phyloP scores from a whole-genome alignment of 2,888 invertebrate genomes.

The Rotaria socialis region DNA sequence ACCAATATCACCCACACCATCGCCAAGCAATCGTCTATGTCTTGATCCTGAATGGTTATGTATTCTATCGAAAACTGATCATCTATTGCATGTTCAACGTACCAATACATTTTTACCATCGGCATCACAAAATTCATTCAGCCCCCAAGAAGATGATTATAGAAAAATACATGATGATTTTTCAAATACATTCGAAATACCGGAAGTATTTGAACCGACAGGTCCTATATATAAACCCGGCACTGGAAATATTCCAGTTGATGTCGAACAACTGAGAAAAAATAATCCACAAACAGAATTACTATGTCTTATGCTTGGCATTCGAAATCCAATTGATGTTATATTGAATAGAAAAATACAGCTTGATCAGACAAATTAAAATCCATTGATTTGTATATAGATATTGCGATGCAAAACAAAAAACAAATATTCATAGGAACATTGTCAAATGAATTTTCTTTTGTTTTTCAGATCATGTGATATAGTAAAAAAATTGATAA shows the following conservation, averaged over 20 bases:
- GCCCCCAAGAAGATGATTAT: conserved; percentile 49
- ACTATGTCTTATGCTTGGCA: conserved; percentile 44
- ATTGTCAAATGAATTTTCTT: too few relatives aligned
- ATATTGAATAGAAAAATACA: conserved; percentile 34
- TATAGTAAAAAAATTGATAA: too few relatives aligned
- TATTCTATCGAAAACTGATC: conserved; percentile 79
- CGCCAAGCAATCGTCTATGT: conserved; percentile 48
- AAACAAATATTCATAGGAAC: neutral
- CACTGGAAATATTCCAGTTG: conserved; percentile 40
- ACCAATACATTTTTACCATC: conserved; percentile 60
- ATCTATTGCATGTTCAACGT: conserved; percentile 73
- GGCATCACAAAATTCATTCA: conserved; percentile 65
- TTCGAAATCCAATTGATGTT: conserved; percentile 42
- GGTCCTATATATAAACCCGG: conserved; percentile 64
- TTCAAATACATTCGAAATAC: conserved; percentile 62
- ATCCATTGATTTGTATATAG: neutral
- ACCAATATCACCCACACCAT: conserved; percentile 40
- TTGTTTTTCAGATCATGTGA: too few relatives aligned
- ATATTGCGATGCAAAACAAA: neutral
- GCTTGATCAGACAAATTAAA: neutral
- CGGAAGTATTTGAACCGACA: conserved; percentile 74
- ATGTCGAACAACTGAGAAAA: conserved; percentile 20
- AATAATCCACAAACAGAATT: conserved; percentile 45
- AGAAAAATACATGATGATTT: conserved; percentile 69
- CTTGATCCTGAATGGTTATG: conserved; percentile 87